Conservation (phyloP, 2,113 vertebrate species). For the Rissa tridactyla region DNA sequence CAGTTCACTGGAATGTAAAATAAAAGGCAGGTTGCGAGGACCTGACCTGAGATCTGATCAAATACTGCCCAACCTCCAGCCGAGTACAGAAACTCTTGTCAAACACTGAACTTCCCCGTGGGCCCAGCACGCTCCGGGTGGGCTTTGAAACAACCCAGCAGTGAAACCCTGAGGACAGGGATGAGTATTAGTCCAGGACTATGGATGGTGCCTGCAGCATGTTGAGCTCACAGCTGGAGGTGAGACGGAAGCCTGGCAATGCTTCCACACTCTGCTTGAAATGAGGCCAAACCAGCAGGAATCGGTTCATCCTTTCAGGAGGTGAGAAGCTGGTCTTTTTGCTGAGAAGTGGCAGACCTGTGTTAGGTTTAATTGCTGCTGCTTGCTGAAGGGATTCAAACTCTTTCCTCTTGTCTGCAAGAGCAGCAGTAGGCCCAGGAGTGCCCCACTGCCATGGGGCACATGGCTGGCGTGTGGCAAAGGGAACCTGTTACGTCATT, state of each 20-base stretch:
- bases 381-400: neutral
- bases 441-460: rapidly evolving
- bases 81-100: neutral
- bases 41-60: neutral
- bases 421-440: neutral
- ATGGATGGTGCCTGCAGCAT: rapidly evolving
- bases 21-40: neutral
- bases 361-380: neutral
- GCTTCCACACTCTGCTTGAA: neutral
- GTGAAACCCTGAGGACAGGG: neutral
- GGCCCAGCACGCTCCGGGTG: rapidly evolving
- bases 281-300: neutral
- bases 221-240: neutral
- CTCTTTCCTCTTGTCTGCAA: no score
- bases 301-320: neutral
- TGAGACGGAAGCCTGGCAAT: rapidly evolving
- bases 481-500: neutral
- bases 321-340: neutral
- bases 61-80: neutral
- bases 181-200: neutral
- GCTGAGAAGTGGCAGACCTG: neutral
- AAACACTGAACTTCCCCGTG: neutral
- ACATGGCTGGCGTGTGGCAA: rapidly evolving
- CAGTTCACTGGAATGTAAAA: neutral
- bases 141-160: neutral